These are phyloP conservation scores for Rhogogaster chlorosoma DNA, from an alignment of 2,888 invertebrate species.

Conservation along the genomic window DNA sequence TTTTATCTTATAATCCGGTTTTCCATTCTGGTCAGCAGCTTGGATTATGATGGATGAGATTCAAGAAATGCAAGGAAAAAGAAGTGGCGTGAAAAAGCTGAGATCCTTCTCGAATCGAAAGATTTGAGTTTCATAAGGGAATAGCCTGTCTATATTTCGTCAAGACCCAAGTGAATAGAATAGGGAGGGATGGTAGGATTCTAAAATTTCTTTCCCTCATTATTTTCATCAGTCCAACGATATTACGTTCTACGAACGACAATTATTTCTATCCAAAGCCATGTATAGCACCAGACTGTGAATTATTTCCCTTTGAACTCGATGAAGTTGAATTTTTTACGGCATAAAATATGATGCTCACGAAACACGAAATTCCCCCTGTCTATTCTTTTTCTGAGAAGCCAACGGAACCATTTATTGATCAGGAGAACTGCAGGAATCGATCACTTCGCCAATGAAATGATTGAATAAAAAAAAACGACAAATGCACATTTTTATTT, in stretches of 20 bases:
- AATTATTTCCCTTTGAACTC: not conserved
- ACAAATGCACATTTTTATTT: not conserved
- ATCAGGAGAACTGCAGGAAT: not conserved
- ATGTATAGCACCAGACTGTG: not conserved
- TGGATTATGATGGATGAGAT: not conserved
- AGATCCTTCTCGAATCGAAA: not conserved
- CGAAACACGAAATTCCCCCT: not conserved
- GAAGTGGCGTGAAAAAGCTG: not conserved
- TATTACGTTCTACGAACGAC: not conserved
- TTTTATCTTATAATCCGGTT: not conserved
- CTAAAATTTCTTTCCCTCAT: not conserved
- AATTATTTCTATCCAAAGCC: not conserved
- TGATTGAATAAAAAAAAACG: not conserved
- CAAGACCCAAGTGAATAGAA: not conserved
- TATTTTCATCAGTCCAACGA: not conserved
- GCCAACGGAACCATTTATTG: not conserved
- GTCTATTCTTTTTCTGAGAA: not conserved
- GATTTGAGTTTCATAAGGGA: not conserved
- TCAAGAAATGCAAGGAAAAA: not conserved
- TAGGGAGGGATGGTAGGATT: not conserved
- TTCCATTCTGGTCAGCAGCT: not conserved
- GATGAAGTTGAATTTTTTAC: not conserved
- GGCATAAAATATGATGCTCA: not conserved
- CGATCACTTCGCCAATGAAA: not conserved
- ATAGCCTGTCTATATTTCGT: not conserved